Evolutionary conservation across 53 echinoderm and acorn worm genomes (phyloP).

Genomic region (Luidia sarsii): DNA sequence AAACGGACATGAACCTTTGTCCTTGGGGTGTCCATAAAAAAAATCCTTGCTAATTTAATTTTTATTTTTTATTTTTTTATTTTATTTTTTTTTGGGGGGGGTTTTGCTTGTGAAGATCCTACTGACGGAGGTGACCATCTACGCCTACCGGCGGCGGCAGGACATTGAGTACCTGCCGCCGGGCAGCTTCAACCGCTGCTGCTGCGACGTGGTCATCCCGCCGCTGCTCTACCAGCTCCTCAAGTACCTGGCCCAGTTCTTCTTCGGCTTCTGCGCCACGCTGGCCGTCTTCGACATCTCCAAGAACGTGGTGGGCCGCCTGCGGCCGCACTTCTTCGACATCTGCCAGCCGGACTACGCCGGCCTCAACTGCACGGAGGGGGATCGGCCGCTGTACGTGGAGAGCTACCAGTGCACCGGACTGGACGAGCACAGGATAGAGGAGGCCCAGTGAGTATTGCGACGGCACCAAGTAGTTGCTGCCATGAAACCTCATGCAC

Average conservation of each 20-base stretch:
- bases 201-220: constrained; percentile 83
- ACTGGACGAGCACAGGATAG: constrained; percentile 49
- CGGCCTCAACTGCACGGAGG: constrained; percentile 73
- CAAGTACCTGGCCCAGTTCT: constrained; percentile 74
- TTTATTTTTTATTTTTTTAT: not conserved
- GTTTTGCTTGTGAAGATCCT: constrained; percentile 84
- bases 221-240: constrained; percentile 80
- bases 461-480: no score
- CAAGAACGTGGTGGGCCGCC: constrained; percentile 88
- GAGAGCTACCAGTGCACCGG: constrained; percentile 74
- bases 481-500: no score
- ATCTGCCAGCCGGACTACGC: constrained; percentile 81
- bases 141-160: constrained; percentile 77
- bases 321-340: constrained; percentile 88
- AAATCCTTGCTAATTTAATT: not conserved
- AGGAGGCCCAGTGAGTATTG: constrained; percentile 51
- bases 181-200: constrained; percentile 91
- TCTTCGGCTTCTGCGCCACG: constrained; percentile 81
- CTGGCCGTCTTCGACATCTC: constrained; percentile 80
- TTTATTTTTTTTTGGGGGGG: no score
- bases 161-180: constrained; percentile 80
- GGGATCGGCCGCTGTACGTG: constrained; percentile 66
- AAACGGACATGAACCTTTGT: not conserved
- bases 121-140: constrained; percentile 78
- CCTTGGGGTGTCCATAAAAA: not conserved